phyloP scores from a whole-genome alignment of 2,888 invertebrate genomes.

The Molorchus minor region DNA sequence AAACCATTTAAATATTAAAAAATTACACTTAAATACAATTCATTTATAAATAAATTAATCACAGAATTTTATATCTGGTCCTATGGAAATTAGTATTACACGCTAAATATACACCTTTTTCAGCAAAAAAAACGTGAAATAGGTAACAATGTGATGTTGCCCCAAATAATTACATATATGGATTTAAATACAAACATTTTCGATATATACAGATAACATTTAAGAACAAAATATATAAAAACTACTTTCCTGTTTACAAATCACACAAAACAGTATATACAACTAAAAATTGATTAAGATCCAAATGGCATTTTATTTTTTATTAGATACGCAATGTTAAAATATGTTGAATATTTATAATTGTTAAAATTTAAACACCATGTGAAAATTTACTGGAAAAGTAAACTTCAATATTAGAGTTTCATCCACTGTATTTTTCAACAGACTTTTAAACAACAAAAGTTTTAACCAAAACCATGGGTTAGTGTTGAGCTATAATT shows the following conservation, averaged over 20 bases:
- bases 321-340: not conserved
- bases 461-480: too few species aligned
- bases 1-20: constrained; percentile 48
- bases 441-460: too few species aligned
- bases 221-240: constrained; percentile 36
- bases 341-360: constrained; percentile 1
- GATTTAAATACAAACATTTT: constrained; percentile 31
- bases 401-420: not conserved
- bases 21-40: constrained; percentile 45
- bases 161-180: constrained; percentile 30
- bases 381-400: not conserved
- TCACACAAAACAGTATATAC: constrained; percentile 30
- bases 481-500: too few species aligned
- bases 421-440: too few species aligned
- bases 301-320: constrained; percentile 17
- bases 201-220: constrained; percentile 45
- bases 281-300: constrained; percentile 36
- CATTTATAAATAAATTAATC: constrained; percentile 51
- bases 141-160: constrained; percentile 35
- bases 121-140: constrained; percentile 34
- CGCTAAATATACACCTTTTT: constrained; percentile 40
- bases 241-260: constrained; percentile 18
- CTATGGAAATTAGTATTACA: constrained; percentile 25
- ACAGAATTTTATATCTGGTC: constrained; percentile 49
- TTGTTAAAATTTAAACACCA: constrained; percentile 2